phyloP scores from a whole-genome alignment of 2,888 invertebrate species.

The Caenorhabditis macrosperma region DNA sequence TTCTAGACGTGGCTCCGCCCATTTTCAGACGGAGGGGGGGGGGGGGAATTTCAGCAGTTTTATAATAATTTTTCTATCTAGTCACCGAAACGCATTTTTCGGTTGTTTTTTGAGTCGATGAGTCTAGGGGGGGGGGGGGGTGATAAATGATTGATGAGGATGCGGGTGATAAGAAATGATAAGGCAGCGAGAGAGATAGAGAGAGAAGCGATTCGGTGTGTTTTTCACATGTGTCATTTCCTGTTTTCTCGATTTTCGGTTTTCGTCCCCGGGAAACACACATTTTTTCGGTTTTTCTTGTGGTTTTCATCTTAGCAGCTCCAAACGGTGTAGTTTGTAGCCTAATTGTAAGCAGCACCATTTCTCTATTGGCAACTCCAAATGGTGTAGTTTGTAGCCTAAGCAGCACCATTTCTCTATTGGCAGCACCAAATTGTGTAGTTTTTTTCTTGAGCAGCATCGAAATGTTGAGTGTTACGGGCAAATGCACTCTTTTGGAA shows the following conservation, averaged over 20 bases:
- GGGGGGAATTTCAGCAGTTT: background rate
- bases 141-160: constrained; percentile 29
- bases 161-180: constrained; percentile 19
- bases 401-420: too few species aligned
- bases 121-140: background rate
- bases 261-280: background rate
- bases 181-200: constrained; percentile 2
- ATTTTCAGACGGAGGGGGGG: background rate
- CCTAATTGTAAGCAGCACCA: too few species aligned
- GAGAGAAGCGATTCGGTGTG: background rate
- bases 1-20: constrained; percentile 22
- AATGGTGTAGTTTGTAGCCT: too few species aligned
- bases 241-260: constrained; percentile 7
- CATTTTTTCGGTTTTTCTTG: constrained; percentile 3
- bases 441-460: too few species aligned
- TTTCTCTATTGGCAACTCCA: too few species aligned
- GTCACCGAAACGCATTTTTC: background rate
- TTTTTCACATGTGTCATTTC: constrained; percentile 6
- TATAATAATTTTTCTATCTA: background rate
- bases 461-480: too few species aligned
- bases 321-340: too few species aligned
- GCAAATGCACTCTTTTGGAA: too few species aligned
- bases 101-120: background rate
- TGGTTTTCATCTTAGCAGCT: background rate
- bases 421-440: too few species aligned